Evolutionary conservation across 2,113 vertebrate genomes (phyloP).

Genomic region (Dasyornis broadbenti): DNA sequence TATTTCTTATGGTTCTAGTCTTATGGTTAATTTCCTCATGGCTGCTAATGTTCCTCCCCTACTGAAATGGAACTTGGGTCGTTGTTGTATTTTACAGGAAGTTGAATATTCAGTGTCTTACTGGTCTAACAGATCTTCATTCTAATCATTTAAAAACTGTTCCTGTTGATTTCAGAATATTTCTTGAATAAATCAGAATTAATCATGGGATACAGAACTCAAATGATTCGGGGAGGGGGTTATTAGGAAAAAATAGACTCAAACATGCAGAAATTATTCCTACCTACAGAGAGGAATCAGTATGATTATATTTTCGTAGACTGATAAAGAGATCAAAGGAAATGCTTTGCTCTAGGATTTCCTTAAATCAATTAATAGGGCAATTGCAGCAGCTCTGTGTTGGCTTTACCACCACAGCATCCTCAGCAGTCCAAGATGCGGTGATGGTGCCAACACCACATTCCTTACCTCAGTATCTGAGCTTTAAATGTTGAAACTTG

Average conservation of each 20-base stretch:
- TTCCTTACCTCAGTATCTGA: neutral
- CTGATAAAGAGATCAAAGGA: neutral
- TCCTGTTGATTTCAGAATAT: neutral
- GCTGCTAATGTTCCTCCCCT: neutral
- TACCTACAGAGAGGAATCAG: neutral
- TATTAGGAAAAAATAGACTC: neutral
- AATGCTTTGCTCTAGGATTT: neutral
- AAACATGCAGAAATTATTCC: neutral
- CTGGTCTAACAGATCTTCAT: neutral
- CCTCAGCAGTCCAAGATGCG: neutral
- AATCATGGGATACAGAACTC: neutral
- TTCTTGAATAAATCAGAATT: neutral
- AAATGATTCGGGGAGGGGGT: neutral
- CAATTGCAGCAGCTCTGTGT: neutral
- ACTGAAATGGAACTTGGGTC: neutral
- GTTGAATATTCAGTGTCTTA: neutral
- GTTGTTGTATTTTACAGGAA: neutral
- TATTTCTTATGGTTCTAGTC: neutral
- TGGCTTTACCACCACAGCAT: neutral
- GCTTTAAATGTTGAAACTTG: neutral
- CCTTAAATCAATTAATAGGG: neutral
- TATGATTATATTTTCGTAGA: neutral
- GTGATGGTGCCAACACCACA: neutral
- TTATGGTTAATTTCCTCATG: neutral
- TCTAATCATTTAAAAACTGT: neutral